Percentiles rank a stretch among this genome's conserved stretches.
Conservation (phyloP, 2,888 invertebrate species). For the Polylopha cassiicola region DNA sequence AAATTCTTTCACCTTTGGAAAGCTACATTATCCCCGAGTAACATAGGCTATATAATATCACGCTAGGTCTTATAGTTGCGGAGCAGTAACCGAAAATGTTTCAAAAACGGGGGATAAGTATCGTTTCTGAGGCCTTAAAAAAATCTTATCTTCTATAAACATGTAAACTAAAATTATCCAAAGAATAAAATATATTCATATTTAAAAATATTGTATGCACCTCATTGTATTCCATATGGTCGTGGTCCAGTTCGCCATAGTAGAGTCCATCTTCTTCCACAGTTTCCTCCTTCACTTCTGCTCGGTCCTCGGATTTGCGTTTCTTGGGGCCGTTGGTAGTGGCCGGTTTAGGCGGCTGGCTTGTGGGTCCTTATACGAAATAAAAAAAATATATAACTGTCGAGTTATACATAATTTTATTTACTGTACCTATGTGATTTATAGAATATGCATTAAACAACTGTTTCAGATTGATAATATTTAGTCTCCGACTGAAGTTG, state of each 20-base stretch:
- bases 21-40: not conserved
- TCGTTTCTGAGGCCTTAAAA: too few relatives aligned
- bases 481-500: too few relatives aligned
- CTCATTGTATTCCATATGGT: constrained; percentile 68
- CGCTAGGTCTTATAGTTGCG: too few relatives aligned
- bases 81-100: too few relatives aligned
- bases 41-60: too few relatives aligned
- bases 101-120: too few relatives aligned
- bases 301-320: constrained; percentile 44
- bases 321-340: constrained; percentile 42
- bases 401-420: too few relatives aligned
- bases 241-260: constrained; percentile 68
- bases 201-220: constrained; percentile 29
- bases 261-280: constrained; percentile 71
- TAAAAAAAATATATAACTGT: not conserved
- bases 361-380: constrained; percentile 27
- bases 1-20: not conserved
- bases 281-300: constrained; percentile 66
- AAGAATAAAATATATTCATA: not conserved
- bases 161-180: too few relatives aligned
- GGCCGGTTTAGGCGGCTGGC: constrained; percentile 31
- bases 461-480: too few relatives aligned
- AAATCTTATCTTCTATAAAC: too few relatives aligned
- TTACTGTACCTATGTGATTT: too few relatives aligned
- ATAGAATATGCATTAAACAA: too few relatives aligned